A percentile compares a stretch with the other conserved stretches of the same genome.
phyloP scores from a whole-genome alignment of 2,888 invertebrate species.

The Lasioglossum zephyrum region DNA sequence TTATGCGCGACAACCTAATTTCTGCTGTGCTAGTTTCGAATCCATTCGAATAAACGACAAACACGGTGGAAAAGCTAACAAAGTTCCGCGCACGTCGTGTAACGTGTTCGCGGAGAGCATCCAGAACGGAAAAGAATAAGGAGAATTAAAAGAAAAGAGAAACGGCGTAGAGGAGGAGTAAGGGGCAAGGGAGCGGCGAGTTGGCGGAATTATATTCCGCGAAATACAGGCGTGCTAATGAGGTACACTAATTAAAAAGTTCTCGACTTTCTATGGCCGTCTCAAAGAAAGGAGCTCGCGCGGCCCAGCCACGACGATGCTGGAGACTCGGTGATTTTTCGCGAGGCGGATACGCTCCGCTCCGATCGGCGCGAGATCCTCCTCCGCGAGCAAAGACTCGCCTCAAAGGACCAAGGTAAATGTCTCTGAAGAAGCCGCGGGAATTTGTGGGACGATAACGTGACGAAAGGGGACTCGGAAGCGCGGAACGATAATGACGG shows the following conservation, averaged over 20 bases:
- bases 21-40: not conserved
- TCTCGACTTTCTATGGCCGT: constrained; percentile 49
- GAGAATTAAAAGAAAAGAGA: constrained; percentile 4
- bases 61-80: not conserved
- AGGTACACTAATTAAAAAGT: constrained; percentile 62
- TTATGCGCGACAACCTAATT: not conserved
- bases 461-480: constrained; percentile 38
- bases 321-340: constrained; percentile 18
- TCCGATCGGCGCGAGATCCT: constrained; percentile 6
- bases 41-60: not conserved
- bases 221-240: constrained; percentile 56
- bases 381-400: not conserved
- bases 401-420: constrained; percentile 25
- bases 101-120: not conserved
- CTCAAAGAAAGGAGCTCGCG: constrained; percentile 43
- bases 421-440: constrained; percentile 23
- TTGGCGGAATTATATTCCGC: constrained; percentile 43
- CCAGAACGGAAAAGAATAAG: constrained; percentile 1
- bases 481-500: constrained; percentile 47
- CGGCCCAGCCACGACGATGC: constrained; percentile 14
- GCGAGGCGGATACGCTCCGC: not conserved
- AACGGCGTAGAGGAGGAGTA: not conserved
- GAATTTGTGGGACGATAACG: constrained; percentile 33
- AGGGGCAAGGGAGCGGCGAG: not conserved
- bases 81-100: not conserved